Base-by-base conservation (phyloP, 2,113 vertebrate species). In the Cariama cristata region DNA sequence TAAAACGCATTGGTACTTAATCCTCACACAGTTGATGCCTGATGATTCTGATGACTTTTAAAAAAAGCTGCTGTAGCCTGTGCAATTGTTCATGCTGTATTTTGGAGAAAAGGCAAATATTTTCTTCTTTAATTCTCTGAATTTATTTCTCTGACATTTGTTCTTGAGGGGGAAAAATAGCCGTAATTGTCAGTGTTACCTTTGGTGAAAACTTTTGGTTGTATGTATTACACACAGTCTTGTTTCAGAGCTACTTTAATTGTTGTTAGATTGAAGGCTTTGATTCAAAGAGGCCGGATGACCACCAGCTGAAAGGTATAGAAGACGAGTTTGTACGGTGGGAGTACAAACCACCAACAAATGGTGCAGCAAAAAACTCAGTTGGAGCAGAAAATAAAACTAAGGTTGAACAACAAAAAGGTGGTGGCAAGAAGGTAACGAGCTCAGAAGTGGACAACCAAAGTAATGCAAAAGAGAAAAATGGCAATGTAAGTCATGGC, bases 201-300 rank as follows among this genome's bases (percentile, higher is more conserved):
- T 92, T 64, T 79, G 38, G 22, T 77, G 59, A 38, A 83, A 84
- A 32, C 17, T n/a, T 58, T 18, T 59, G 45, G 23, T 42, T 55
- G 12, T 52, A 3, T n/a, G 14, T 69, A 3, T 79, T 81, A 24
- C 6, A 26, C 30, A 8, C 42, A 81, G 75, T 88, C 40, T 79
- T 95, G 52, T 87, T 83, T 92, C 88, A 91, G 71, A 86, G 38
- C 27, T 64, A 4, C 47, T 97, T 87, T 97, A 76, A 92, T 93
- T 98, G 40, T 95, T 96, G 76, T 75, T 98, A 99, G 99, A 99
- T 99, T 79, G 99, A 99, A 94, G 99, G 99, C 94, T 99, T 99
- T 88, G 99, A 99, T 44, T 98, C 99, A 71, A 99, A 99, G 97
- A 99, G 97, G 44, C 99, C 99, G 53, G 99, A 99, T 94, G 99